Evolutionary conservation across 2,113 vertebrate species (phyloP).

Genomic region (Trichomycterus rosablanca): DNA sequence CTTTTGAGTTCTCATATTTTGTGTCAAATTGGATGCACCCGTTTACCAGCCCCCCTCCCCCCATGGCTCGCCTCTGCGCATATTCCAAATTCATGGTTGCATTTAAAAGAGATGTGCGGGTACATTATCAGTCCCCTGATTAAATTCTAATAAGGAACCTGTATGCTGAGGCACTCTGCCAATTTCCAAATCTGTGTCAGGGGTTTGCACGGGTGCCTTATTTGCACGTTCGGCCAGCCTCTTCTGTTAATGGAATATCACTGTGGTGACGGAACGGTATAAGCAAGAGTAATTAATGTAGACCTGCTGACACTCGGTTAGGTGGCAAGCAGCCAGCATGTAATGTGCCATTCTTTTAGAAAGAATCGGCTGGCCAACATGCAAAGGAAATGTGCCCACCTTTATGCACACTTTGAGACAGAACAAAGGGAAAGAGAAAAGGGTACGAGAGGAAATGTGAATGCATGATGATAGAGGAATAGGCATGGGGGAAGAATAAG

Average conservation of each 20-base stretch:
- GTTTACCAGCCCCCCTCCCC: background rate
- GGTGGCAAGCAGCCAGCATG: slow-evolving; percentile 1
- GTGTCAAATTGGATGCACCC: background rate
- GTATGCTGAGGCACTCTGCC: slow-evolving; percentile 21
- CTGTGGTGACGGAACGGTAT: slow-evolving; percentile 32
- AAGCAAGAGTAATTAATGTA: slow-evolving; percentile 45
- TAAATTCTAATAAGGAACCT: slow-evolving; percentile 43
- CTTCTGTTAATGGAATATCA: slow-evolving; percentile 35
- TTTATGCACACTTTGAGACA: slow-evolving; percentile 23
- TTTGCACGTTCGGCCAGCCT: slow-evolving; percentile 14
- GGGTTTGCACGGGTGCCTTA: slow-evolving; percentile 17
- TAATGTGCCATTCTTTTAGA: slow-evolving; percentile 25
- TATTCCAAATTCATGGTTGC: slow-evolving; percentile 30
- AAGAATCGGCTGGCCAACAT: slow-evolving; percentile 23
- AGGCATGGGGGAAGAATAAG: slow-evolving; percentile 16
- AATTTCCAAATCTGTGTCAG: slow-evolving; percentile 32
- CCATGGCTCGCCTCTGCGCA: slow-evolving; percentile 6
- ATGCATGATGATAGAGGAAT: slow-evolving; percentile 28
- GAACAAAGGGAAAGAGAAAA: slow-evolving; percentile 40
- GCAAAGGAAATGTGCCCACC: slow-evolving; percentile 27
- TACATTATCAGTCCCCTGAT: slow-evolving; percentile 44
- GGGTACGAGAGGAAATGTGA: slow-evolving; percentile 30
- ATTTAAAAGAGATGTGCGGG: slow-evolving; percentile 35
- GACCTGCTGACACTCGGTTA: slow-evolving; percentile 19
- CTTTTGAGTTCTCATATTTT: slow-evolving; percentile 13